Conservation (phyloP, 2,797 vertebrate species). For the Chanos chanos region DNA sequence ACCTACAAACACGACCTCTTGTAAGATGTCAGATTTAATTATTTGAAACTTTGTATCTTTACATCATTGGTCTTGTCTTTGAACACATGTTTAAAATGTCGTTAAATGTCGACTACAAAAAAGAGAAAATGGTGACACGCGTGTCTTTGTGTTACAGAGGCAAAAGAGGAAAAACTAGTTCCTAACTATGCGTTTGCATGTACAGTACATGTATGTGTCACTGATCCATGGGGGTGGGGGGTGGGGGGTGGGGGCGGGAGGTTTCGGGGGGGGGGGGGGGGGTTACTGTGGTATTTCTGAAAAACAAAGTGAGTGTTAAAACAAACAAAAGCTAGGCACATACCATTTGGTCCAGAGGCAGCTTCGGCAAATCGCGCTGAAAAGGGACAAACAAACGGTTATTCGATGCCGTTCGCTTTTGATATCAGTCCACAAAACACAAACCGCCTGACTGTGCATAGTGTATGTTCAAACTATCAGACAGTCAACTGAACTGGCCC, state of each 20-base stretch:
- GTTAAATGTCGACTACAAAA: not conserved
- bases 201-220: not conserved
- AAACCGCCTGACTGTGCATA: too few relatives aligned
- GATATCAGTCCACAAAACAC: not conserved
- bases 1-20: too few relatives aligned
- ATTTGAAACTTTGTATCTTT: too few relatives aligned
- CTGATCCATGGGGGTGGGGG: not conserved
- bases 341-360: constrained; percentile 11
- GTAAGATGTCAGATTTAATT: too few relatives aligned
- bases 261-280: not conserved
- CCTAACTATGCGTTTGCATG: not conserved
- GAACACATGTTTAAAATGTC: too few relatives aligned
- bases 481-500: too few relatives aligned
- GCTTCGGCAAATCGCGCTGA: constrained; percentile 23
- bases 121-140: not conserved
- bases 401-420: not conserved
- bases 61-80: too few relatives aligned
- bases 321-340: not conserved
- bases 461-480: too few relatives aligned
- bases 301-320: too few relatives aligned
- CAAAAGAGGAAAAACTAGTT: not conserved
- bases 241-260: not conserved
- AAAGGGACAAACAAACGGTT: not conserved
- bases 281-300: too few relatives aligned
- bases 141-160: too few relatives aligned